A percentile compares a stretch with the other conserved stretches of the same genome.
These are phyloP conservation scores for Strigops habroptila DNA, from an alignment of 2,113 vertebrate genomes.

Conservation along the genomic window DNA sequence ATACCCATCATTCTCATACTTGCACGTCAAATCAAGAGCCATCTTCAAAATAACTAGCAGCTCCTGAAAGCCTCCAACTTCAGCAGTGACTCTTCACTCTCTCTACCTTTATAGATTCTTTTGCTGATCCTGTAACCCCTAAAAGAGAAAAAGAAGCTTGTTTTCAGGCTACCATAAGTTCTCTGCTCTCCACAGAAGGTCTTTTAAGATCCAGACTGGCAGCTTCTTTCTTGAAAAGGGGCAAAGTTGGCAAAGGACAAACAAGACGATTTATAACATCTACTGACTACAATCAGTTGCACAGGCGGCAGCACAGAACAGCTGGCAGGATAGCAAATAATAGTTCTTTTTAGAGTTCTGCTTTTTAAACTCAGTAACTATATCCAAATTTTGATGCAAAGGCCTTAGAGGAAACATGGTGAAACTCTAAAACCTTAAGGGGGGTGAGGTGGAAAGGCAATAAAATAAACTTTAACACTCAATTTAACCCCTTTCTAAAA, in stretches of 20 bases:
- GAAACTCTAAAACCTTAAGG: neutral
- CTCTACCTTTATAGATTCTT: neutral
- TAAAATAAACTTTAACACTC: neutral
- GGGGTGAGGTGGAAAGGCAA: neutral
- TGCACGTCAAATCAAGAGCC: neutral
- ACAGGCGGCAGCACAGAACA: neutral
- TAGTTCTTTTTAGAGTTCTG: neutral
- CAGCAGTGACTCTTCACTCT: neutral
- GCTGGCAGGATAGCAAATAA: neutral
- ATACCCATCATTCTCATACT: neutral
- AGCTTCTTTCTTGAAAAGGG: neutral
- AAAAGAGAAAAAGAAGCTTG: neutral
- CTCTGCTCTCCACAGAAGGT: neutral
- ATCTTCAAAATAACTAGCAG: slow-evolving; percentile 2
- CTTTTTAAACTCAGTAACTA: neutral
- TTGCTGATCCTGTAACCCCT: neutral
- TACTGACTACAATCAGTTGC: neutral
- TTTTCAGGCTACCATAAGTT: slow-evolving; percentile 14
- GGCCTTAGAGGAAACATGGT: neutral
- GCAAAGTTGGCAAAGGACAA: slow-evolving; percentile 20
- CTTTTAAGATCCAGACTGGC: slow-evolving; percentile 19
- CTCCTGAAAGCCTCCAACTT: neutral
- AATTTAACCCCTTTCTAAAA: neutral
- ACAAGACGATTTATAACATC: slow-evolving; percentile 24
- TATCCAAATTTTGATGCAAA: neutral